A percentile compares a stretch with the other conserved stretches of the same genome.
These are phyloP conservation scores for Cataglyphis albicans DNA, from an alignment of 2,888 invertebrate genomes.

Conservation along the genomic window DNA sequence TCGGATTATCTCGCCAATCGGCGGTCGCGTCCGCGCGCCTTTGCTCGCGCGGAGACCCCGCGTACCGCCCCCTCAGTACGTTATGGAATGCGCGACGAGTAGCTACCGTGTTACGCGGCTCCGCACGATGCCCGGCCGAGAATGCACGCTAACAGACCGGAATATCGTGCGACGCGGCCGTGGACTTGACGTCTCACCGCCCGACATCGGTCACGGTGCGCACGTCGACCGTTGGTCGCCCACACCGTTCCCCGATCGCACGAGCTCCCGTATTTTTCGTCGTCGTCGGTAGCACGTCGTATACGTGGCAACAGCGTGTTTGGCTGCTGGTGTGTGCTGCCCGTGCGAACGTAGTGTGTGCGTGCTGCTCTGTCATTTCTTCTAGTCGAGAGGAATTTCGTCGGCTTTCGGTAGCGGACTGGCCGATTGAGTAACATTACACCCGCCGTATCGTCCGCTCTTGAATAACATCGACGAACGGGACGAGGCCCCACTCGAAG, in stretches of 20 bases:
- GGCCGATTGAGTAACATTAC: conserved; percentile 23
- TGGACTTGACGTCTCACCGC: conserved; percentile 71
- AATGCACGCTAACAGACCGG: conserved; percentile 73
- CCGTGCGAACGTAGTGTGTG: conserved; percentile 67
- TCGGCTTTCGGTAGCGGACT: conserved; percentile 17
- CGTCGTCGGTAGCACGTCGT: conserved; percentile 76
- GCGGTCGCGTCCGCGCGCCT: conserved; percentile 65
- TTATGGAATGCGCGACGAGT: conserved; percentile 85
- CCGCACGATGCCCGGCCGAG: conserved; percentile 81
- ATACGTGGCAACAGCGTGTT: conserved; percentile 83
- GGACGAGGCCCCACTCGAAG: neutral
- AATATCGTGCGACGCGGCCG: conserved; percentile 70
- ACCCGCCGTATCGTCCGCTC: conserved; percentile 5
- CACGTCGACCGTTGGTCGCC: conserved; percentile 22
- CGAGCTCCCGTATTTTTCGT: conserved; percentile 75
- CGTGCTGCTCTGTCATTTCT: conserved; percentile 80
- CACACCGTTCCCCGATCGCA: neutral
- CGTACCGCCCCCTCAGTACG: conserved; percentile 81
- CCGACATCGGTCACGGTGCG: conserved; percentile 69
- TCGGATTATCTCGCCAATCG: conserved; percentile 75
- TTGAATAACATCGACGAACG: neutral
- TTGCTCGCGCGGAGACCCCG: conserved; percentile 75
- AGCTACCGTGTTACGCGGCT: conserved; percentile 86
- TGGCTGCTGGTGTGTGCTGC: conserved; percentile 73
- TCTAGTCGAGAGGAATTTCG: conserved; percentile 81